Conservation (phyloP, 2,888 invertebrate genomes). For the Heliconius hortense region DNA sequence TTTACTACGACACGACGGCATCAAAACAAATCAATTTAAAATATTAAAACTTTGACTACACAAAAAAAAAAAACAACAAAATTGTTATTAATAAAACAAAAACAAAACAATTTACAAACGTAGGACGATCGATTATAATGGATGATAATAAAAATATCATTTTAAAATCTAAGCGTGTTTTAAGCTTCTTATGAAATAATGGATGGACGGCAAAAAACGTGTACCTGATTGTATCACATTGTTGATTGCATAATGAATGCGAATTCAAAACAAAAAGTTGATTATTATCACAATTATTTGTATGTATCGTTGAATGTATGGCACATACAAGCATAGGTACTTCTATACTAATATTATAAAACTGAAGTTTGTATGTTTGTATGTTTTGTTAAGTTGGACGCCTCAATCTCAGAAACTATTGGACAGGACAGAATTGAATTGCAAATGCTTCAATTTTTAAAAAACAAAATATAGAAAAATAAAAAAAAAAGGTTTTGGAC, state of each 20-base stretch:
- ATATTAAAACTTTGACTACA: background rate
- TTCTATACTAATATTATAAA: background rate
- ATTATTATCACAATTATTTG: constrained; percentile 22
- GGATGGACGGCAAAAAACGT: constrained; percentile 8
- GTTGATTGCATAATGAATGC: constrained; percentile 27
- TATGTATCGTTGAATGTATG: constrained; percentile 5
- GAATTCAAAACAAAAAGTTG: constrained; percentile 25
- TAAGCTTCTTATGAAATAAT: constrained; percentile 24
- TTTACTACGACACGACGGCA: background rate
- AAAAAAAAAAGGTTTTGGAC: too few species aligned
- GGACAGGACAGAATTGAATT: too few species aligned
- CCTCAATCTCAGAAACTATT: too few species aligned
- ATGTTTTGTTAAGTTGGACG: too few species aligned
- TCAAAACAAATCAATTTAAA: background rate
- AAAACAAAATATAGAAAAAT: too few species aligned
- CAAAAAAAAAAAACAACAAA: background rate
- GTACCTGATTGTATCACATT: constrained; percentile 16
- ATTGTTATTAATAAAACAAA: background rate
- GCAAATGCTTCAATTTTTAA: too few species aligned
- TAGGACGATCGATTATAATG: constrained; percentile 3
- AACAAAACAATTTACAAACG: constrained; percentile 9
- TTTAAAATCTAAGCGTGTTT: background rate
- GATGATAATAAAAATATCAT: background rate
- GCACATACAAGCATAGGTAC: background rate
- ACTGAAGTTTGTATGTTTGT: too few species aligned